Evolutionary conservation across 2,888 invertebrate genomes (phyloP).

Genomic region (Cheilosia soror): DNA sequence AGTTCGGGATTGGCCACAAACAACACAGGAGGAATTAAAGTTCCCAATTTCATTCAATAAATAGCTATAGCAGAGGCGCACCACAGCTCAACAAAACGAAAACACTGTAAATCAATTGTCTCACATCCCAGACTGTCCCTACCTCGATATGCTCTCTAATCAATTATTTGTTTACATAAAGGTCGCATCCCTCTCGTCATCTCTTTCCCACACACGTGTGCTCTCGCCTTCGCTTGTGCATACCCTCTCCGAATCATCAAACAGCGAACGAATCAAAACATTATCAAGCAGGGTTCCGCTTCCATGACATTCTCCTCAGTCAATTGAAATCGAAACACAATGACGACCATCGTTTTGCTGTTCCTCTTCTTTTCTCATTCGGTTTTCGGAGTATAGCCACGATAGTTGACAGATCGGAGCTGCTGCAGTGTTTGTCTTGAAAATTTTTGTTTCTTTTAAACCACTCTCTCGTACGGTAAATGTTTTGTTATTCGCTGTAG

Average conservation of each 20-base stretch:
- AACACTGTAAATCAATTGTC: conserved; percentile 69
- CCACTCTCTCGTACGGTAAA: conserved; percentile 1
- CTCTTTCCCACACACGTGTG: neutral
- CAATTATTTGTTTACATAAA: conserved; percentile 75
- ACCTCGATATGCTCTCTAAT: conserved; percentile 54
- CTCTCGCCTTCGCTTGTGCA: neutral
- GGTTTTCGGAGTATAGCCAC: conserved; percentile 69
- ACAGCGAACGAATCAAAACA: conserved; percentile 72
- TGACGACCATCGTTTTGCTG: conserved; percentile 68
- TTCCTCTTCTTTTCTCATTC: conserved; percentile 74
- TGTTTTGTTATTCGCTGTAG: conserved; percentile 27
- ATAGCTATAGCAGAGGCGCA: conserved; percentile 52
- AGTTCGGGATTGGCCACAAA: conserved; percentile 69
- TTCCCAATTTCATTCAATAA: conserved; percentile 70
- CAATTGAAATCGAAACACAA: conserved; percentile 67
- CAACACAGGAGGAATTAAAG: conserved; percentile 67
- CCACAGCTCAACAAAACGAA: conserved; percentile 27
- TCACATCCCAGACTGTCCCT: conserved; percentile 55
- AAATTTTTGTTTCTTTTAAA: conserved; percentile 10
- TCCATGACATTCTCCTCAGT: conserved; percentile 27
- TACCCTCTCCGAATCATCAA: conserved; percentile 61
- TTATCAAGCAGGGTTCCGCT: conserved; percentile 48
- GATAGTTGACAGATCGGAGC: conserved; percentile 60
- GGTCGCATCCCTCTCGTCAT: conserved; percentile 69
- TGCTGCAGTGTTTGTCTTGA: conserved; percentile 15